Evolutionary conservation across 2,888 invertebrate species (phyloP), one percentile per base, ranked within the genome.

Genomic region (Drosophila mettleri): DNA sequence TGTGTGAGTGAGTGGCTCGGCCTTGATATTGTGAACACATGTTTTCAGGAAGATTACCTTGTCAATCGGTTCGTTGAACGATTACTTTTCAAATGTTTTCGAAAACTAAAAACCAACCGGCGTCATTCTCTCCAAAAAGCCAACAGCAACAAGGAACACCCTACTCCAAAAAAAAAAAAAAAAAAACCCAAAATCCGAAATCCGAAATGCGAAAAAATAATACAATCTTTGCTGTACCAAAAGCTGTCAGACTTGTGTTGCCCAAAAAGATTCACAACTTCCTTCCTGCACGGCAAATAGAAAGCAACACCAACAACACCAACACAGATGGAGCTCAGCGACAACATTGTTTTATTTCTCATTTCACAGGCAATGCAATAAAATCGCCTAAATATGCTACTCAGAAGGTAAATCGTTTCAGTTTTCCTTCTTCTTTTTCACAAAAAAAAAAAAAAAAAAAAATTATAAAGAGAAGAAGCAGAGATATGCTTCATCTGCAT

Each of bases 1-100:
- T 38, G 41, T 16, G 74, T 22, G 43, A 14, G 24, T 34, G 48
- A 39, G 46, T 60, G 75, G 59, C 62, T 59, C 43, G 72, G 68
- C 84, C 83, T 86, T 86, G 83, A 83, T 86, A 83, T 80, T 67
- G 76, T 69, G 70, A 80, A 82, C 80, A 87, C 88, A 88, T 89
- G 88, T 88, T 90, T 75, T 74, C 61, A 60, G 71, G 68, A 69
- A 87, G 89, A 89, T 89, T 89, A 89, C 78, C 87, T 78, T 90
- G 89, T 89, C 89, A 89, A 89, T 86, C 76, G 84, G 69, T 86
- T 78, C 80, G 82, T 77, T 89, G 89, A 86, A 80, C 88, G 89
- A 88, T 88, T 86, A 87, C 74, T 78, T 78, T 80, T 76, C 61
- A 71, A 78, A 78, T 72, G 76, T 53, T 74, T 66, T 62, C 61